Percentiles rank a stretch among this genome's conserved stretches.
Evolutionary conservation across 2,113 vertebrate species (phyloP).

Genomic region (Fukomys damarensis): DNA sequence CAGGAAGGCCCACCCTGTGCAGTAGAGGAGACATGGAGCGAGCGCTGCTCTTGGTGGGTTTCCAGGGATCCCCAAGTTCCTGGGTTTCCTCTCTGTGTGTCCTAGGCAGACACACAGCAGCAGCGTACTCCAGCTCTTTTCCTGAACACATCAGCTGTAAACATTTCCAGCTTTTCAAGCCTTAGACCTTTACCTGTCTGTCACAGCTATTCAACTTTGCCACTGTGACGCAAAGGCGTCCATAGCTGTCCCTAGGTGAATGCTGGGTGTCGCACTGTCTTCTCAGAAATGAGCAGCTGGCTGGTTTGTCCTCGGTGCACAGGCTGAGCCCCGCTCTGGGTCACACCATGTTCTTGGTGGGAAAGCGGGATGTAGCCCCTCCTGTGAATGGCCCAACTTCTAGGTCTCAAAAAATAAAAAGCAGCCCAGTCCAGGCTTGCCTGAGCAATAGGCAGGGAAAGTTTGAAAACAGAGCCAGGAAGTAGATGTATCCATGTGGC

Average conservation of each 20-base stretch:
- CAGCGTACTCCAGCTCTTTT: not conserved
- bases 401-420: too few relatives aligned
- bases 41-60: not conserved
- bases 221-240: accelerated
- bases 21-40: not conserved
- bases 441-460: not conserved
- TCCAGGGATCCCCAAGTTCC: not conserved
- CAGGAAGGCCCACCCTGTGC: not conserved
- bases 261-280: not conserved
- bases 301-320: not conserved
- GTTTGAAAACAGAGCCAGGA: not conserved
- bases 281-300: not conserved
- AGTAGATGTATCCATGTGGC: not conserved
- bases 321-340: not conserved
- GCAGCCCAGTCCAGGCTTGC: not conserved
- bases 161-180: not conserved
- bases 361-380: not conserved
- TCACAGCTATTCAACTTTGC: not conserved
- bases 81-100: not conserved
- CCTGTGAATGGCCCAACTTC: not conserved
- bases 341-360: not conserved
- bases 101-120: not conserved
- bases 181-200: not conserved
- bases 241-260: accelerated
- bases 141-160: not conserved